Conservation (phyloP, 1,140 invertebrate species). For the Drosophila sturtevanti region DNA sequence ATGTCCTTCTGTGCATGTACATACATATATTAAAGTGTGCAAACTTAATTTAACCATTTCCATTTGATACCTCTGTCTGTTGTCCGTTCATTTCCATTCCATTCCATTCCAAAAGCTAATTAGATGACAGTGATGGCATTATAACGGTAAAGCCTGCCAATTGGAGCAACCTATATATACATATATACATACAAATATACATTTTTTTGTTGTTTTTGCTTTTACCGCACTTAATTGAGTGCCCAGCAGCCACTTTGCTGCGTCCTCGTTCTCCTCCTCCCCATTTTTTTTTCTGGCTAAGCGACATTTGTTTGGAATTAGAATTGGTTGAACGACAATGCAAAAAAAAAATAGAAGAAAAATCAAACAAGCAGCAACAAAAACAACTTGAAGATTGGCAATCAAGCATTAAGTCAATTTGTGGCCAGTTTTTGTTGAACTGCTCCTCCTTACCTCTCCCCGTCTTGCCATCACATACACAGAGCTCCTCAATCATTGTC, state of each 20-base stretch:
- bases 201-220: constrained; percentile 15
- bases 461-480: too few species aligned
- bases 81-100: background rate
- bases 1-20: background rate
- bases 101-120: background rate
- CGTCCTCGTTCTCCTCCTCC: background rate
- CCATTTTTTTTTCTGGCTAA: constrained; percentile 43
- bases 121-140: constrained; percentile 8
- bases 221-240: constrained; percentile 56
- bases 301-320: constrained; percentile 71
- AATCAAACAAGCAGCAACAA: constrained; percentile 8
- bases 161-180: constrained; percentile 34
- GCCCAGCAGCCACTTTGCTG: constrained; percentile 9
- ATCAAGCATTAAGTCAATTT: constrained; percentile 77
- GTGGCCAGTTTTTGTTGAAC: constrained; percentile 49
- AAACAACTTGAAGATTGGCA: constrained; percentile 73
- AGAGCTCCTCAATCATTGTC: constrained; percentile 39
- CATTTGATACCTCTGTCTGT: too few species aligned
- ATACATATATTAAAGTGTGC: background rate
- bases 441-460: background rate
- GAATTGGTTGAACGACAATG: constrained; percentile 52
- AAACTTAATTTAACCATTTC: too few species aligned
- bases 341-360: constrained; percentile 8
- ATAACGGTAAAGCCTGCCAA: constrained; percentile 17
- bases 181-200: too few species aligned